Evolutionary conservation across 2,113 vertebrate species (phyloP).

Genomic region (Tachycineta bicolor): DNA sequence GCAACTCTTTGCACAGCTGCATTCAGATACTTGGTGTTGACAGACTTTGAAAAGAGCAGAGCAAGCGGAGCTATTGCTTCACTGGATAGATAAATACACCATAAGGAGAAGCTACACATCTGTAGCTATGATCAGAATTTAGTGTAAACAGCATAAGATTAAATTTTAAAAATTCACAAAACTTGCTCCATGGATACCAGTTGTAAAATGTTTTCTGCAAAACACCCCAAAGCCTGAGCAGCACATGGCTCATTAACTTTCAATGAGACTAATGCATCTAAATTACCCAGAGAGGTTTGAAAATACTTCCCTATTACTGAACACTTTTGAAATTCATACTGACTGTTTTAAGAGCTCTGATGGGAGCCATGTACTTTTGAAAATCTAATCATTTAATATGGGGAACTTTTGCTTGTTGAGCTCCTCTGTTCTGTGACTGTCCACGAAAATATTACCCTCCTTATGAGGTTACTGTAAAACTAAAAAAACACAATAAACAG

Average conservation of each 20-base stretch:
- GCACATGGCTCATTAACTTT: constrained; percentile 35
- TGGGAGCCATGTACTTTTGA: neutral
- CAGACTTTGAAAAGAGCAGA: constrained; percentile 52
- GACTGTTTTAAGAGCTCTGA: constrained; percentile 10
- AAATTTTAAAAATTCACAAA: neutral
- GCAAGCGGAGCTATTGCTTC: constrained; percentile 27
- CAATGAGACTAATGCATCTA: neutral
- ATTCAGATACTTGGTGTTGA: constrained; percentile 50
- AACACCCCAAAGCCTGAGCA: neutral
- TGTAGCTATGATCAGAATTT: neutral
- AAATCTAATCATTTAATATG: neutral
- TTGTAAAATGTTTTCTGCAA: neutral
- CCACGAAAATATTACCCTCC: neutral
- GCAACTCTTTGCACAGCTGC: constrained; percentile 51
- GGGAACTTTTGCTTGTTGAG: neutral
- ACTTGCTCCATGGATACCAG: neutral
- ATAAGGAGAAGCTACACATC: constrained; percentile 12
- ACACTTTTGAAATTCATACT: constrained; percentile 5
- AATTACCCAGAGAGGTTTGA: constrained; percentile 14
- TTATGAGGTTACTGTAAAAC: neutral
- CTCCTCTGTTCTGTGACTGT: neutral
- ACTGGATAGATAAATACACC: neutral
- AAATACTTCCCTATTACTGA: constrained; percentile 20
- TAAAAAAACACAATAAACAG: neutral
- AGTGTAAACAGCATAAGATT: neutral